These are phyloP conservation scores for Prosapia bicincta DNA, from an alignment of 2,888 invertebrate genomes.

Conservation along the genomic window DNA sequence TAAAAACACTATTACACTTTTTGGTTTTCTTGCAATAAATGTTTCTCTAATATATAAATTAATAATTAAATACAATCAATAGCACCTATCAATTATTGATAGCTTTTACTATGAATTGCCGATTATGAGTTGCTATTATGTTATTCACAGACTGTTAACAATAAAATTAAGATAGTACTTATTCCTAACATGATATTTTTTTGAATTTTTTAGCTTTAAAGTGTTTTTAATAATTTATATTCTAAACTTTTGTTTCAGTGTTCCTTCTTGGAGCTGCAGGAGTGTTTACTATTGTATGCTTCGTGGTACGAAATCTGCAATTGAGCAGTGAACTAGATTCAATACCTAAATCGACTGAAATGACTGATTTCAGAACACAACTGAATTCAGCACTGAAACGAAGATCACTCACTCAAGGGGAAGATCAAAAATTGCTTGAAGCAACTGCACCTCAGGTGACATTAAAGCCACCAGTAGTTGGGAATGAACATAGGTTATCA, in stretches of 20 bases:
- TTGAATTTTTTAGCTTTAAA: too few relatives aligned
- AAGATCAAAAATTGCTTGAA: constrained; percentile 23
- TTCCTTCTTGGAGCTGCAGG: constrained; percentile 20
- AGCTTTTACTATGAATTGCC: too few relatives aligned
- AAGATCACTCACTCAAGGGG: constrained; percentile 16
- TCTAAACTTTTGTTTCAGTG: constrained; percentile 18
- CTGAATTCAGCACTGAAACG: constrained; percentile 18
- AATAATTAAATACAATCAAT: too few relatives aligned
- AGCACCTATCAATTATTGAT: too few relatives aligned
- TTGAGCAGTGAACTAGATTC: constrained; percentile 12
- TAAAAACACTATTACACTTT: too few relatives aligned
- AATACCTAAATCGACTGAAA: constrained; percentile 17
- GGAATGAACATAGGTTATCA: constrained; percentile 13
- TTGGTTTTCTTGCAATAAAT: too few relatives aligned
- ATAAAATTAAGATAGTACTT: too few relatives aligned
- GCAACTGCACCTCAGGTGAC: background rate
- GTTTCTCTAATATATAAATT: too few relatives aligned
- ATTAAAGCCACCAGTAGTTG: background rate
- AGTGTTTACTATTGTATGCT: constrained; percentile 14
- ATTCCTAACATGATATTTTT: too few relatives aligned
- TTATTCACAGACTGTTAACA: too few relatives aligned
- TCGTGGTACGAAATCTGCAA: constrained; percentile 16
- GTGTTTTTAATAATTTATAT: too few relatives aligned
- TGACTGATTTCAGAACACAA: constrained; percentile 22
- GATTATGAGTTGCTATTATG: too few relatives aligned